Evolutionary conservation across 2,113 vertebrate species (phyloP), one percentile per base, ranked within the genome.

Genomic region (Copsychus sechellarum): DNA sequence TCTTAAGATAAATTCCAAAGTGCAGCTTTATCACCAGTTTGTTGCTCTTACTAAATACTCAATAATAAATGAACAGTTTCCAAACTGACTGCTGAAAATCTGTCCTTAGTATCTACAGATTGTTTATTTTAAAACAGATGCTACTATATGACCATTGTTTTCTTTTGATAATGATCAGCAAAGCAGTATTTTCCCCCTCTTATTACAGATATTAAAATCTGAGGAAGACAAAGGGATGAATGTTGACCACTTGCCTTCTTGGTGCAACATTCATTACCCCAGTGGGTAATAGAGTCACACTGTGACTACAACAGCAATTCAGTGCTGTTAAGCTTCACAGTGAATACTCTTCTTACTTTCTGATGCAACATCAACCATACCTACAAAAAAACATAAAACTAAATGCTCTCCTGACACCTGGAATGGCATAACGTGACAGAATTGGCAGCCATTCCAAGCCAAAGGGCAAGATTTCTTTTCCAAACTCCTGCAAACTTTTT

Each of bases 201-300:
- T 81, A 36, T 87, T 94, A 70, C 33, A 96, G 81, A 84, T 38
- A 33, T 25, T 53, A 48, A 15, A 61, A 72, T 42, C 43, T 24
- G n/a, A 84, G 73, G 94, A 96, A 96, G 69, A 96, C 38, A 61
- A 72, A 82, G 67, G 76, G 45, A 87, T 97, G 86, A 92, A 97
- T 90, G 82, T 72, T 95, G 81, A 90, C 90, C 74, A 92, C 86
- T 62, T 96, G 96, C 61, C 92, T 97, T n/a, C 69, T 87, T 80
- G 77, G 85, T 91, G 79, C 87, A 95, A 93, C 36, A 14, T 92
- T 95, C n/a, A 65, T 91, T 91, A 42, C 43, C 11, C 87, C 92
- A 40, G 87, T 89, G 70, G 92, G 91, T 94, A 78, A 69, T 9
- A 48, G 6, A 81, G 13, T 9, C 54, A 48, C 4, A 2, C 4